Conservation (phyloP, 2,888 invertebrate species). For the Plemyria rubiginata region DNA sequence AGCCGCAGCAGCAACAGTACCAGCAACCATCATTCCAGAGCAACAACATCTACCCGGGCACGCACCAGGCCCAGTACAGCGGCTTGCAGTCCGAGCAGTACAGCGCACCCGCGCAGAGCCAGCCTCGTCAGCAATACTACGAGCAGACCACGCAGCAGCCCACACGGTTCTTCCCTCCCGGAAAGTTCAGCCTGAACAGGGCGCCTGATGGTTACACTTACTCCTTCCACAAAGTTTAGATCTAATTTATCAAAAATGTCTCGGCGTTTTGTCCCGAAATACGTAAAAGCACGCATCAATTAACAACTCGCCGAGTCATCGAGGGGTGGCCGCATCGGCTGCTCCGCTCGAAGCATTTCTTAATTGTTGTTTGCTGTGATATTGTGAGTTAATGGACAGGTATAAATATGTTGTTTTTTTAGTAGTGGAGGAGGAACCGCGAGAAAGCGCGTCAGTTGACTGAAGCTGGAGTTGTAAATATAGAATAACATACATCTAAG, state of each 20-base stretch:
- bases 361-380: conserved; percentile 84
- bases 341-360: conserved; percentile 75
- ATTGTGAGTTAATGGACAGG: conserved; percentile 81
- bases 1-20: conserved; percentile 59
- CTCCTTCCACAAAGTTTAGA: conserved; percentile 89
- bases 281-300: conserved; percentile 74
- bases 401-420: conserved; percentile 69
- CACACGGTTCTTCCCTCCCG: conserved; percentile 92
- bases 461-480: conserved; percentile 78
- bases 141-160: conserved; percentile 88
- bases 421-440: conserved; percentile 57
- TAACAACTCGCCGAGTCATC: conserved; percentile 78
- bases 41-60: conserved; percentile 78
- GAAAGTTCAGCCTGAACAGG: conserved; percentile 93
- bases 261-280: conserved; percentile 70
- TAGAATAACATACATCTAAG: conserved; percentile 56
- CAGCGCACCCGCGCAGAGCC: conserved; percentile 46
- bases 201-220: conserved; percentile 95
- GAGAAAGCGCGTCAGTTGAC: conserved; percentile 59
- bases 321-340: conserved; percentile 59
- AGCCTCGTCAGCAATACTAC: conserved; percentile 75
- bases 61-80: conserved; percentile 80
- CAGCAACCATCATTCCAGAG: conserved; percentile 59
- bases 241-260: conserved; percentile 61
- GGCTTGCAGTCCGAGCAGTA: conserved; percentile 70